Percentiles rank a stretch among this genome's conserved stretches.
These are phyloP conservation scores for Coenonympha glycerion DNA, from an alignment of 2,888 invertebrate species.

Conservation along the genomic window DNA sequence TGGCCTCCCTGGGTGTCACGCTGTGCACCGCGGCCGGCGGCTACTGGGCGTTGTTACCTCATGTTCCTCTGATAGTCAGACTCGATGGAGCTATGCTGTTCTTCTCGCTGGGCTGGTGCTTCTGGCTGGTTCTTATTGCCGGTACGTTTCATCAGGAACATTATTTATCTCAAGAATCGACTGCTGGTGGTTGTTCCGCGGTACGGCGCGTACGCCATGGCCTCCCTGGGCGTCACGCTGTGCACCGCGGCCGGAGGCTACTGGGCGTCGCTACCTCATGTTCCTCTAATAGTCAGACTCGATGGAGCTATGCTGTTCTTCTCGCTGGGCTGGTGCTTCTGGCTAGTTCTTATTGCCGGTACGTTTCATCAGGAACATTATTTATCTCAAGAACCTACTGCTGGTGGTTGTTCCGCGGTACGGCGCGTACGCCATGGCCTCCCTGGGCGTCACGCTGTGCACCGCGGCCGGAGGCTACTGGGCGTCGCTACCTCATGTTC, in stretches of 20 bases:
- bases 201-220: constrained; percentile 93
- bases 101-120: constrained; percentile 95
- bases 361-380: constrained; percentile 17
- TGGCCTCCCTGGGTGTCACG: constrained; percentile 87
- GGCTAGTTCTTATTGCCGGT: constrained; percentile 93
- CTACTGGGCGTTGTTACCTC: constrained; percentile 88
- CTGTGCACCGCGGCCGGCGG: constrained; percentile 88
- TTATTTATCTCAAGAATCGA: constrained; percentile 46
- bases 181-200: constrained; percentile 93
- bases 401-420: constrained; percentile 94
- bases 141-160: constrained; percentile 70
- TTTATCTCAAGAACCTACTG: constrained; percentile 66
- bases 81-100: constrained; percentile 89
- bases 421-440: constrained; percentile 90
- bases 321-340: constrained; percentile 95
- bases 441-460: constrained; percentile 88
- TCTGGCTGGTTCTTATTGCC: constrained; percentile 91
- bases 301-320: constrained; percentile 90
- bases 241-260: constrained; percentile 89
- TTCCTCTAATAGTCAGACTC: constrained; percentile 85
- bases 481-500: constrained; percentile 85
- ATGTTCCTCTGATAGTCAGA: constrained; percentile 84
- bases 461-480: constrained; percentile 89
- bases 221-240: constrained; percentile 87
- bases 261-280: constrained; percentile 85